A percentile compares a stretch with the other conserved stretches of the same genome.
phyloP scores from a whole-genome alignment of 1,140 invertebrate genomes.

The Hycleus cichorii region DNA sequence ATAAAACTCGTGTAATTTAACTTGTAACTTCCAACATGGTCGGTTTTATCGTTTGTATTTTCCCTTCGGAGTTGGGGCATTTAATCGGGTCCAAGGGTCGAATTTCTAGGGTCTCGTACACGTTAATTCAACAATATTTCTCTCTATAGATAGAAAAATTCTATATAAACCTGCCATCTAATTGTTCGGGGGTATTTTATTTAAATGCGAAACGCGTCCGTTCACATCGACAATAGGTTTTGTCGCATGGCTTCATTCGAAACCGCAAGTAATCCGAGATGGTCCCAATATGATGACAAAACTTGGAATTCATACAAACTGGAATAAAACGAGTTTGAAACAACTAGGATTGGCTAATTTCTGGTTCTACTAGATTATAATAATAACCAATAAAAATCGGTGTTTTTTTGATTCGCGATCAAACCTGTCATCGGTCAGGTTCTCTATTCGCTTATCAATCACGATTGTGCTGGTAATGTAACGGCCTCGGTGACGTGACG shows the following conservation, averaged over 20 bases:
- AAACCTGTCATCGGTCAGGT: not conserved
- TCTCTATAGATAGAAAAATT: too few species aligned
- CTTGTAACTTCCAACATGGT: too few species aligned
- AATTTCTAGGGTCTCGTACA: too few species aligned
- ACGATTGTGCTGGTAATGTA: too few species aligned
- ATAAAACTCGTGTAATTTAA: too few species aligned
- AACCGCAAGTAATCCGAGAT: constrained; percentile 26
- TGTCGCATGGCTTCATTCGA: constrained; percentile 26
- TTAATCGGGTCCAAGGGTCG: too few species aligned
- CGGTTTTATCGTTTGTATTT: too few species aligned
- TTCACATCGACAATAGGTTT: constrained; percentile 22
- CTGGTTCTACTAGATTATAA: not conserved
- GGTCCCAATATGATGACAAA: constrained; percentile 12
- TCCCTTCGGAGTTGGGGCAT: too few species aligned
- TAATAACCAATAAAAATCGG: not conserved
- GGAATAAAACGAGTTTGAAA: not conserved
- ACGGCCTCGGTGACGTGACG: too few species aligned
- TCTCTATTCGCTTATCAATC: not conserved
- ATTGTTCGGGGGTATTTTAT: constrained; percentile 19
- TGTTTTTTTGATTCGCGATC: not conserved
- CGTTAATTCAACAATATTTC: too few species aligned
- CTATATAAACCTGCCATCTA: constrained; percentile 15
- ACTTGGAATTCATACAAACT: constrained; percentile 18
- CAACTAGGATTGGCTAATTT: not conserved
- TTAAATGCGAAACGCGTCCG: constrained; percentile 20